These are phyloP conservation scores for Sebastes iracundus DNA, from an alignment of 2,797 vertebrate species.

Conservation along the genomic window DNA sequence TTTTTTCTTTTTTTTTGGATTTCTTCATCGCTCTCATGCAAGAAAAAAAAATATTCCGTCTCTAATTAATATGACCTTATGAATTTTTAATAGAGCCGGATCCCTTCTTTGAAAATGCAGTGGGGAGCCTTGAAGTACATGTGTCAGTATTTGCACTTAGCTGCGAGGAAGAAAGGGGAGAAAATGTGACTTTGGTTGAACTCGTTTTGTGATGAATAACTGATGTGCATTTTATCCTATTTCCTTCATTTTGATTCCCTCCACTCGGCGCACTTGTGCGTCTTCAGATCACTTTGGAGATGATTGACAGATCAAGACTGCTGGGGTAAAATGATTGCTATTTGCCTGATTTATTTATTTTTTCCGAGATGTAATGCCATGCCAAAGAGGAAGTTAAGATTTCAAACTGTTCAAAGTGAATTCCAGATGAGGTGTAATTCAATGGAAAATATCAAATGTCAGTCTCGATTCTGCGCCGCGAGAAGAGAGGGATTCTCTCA, in stretches of 20 bases:
- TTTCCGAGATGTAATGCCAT: slow-evolving; percentile 45
- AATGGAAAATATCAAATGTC: slow-evolving; percentile 75
- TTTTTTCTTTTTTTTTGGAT: slow-evolving; percentile 63
- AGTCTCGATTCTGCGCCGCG: slow-evolving; percentile 54
- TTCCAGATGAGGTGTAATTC: slow-evolving; percentile 76
- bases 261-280: slow-evolving; percentile 47
- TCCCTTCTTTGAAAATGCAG: slow-evolving; percentile 76
- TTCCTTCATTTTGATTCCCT: slow-evolving; percentile 78
- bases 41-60: slow-evolving; percentile 79
- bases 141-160: slow-evolving; percentile 85
- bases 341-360: slow-evolving; percentile 52
- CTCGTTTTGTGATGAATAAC: slow-evolving; percentile 79
- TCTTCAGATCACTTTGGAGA: slow-evolving; percentile 56
- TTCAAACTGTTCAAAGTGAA: slow-evolving; percentile 80
- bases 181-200: slow-evolving; percentile 74
- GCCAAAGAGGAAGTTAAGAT: slow-evolving; percentile 73
- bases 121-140: slow-evolving; percentile 83
- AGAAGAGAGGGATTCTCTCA: slow-evolving; percentile 44
- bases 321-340: slow-evolving; percentile 56
- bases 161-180: slow-evolving; percentile 55
- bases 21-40: slow-evolving; percentile 79
- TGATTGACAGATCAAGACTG: slow-evolving; percentile 77
- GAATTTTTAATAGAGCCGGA: slow-evolving; percentile 81
- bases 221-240: slow-evolving; percentile 84
- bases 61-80: slow-evolving; percentile 85